Evolutionary conservation across 2,113 vertebrate genomes (phyloP), one percentile per base, ranked within the genome.

Genomic region (Phoenicopterus ruber): DNA sequence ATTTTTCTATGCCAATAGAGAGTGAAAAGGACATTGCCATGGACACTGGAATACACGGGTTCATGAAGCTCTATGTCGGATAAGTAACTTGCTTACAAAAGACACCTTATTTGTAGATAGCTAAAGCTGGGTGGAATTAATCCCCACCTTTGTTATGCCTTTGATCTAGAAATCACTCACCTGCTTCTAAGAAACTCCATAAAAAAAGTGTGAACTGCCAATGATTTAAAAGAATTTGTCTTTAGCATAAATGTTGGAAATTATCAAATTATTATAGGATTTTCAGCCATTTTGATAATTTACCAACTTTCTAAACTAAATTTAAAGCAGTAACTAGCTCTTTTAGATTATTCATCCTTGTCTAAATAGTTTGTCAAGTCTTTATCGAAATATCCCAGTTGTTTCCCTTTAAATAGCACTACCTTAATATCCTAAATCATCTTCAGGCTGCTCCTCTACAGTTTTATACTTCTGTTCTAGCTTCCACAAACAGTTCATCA

Each of bases 31-130:
- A 2, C 6, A n/a, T 58, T 63, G 7, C 22, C 26, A 40, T 0
- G 0, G 17, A 17, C 13, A 19, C 9, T 11, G 10, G 22, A 62
- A 63, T 18, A 26, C 16, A 16, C 9, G 61, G 19, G 1, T 31
- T 2, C 6, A 28, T 11, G 21, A 31, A 40, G 25, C 3, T 66
- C 21, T 28, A 0, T 2, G 3, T 12, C n/a, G 22, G 22, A 17
- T 6, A 52, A 67, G 6, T 42, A 57, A 49, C 7, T 20, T 90
- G 9, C 13, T 52, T 58, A 10, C 7, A 70, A 81, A 86, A 67
- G 6, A 7, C 3, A 32, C n/a, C 22, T 80, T 57, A 71, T 19
- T 49, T 63, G 17, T 47, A 38, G 25, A 9, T 15, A 50, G 42
- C 4, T 61, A 50, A 79, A 76, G 16, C 3, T 36, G 25, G 7